A percentile compares a stretch with the other conserved stretches of the same genome.
phyloP scores from a whole-genome alignment of 2,113 vertebrate genomes.

The Platichthys flesus region DNA sequence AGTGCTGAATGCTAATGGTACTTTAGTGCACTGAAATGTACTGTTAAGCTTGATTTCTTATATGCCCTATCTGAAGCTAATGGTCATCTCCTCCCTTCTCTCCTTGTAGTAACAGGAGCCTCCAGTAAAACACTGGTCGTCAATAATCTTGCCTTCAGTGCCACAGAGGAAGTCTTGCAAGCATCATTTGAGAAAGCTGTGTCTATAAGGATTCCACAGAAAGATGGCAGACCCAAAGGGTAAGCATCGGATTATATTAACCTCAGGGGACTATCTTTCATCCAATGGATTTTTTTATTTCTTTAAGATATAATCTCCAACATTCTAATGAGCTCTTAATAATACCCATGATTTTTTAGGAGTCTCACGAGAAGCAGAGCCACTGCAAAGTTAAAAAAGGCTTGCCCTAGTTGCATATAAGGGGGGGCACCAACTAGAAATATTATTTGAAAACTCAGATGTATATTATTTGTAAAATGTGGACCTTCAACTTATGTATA shows the following conservation, averaged over 20 bases:
- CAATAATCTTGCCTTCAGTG: conserved; percentile 92
- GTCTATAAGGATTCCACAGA: conserved; percentile 90
- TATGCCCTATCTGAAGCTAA: too few relatives aligned
- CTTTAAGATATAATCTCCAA: neutral
- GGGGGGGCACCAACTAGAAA: conserved; percentile 48
- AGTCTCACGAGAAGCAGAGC: conserved; percentile 68
- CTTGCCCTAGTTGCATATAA: neutral
- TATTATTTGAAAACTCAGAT: neutral
- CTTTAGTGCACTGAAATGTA: too few relatives aligned
- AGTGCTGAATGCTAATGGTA: too few relatives aligned
- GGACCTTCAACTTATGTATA: neutral
- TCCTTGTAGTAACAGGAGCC: neutral
- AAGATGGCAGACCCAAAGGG: conserved; percentile 93
- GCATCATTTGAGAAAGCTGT: conserved; percentile 92
- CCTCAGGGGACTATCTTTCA: too few relatives aligned
- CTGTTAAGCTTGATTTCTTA: too few relatives aligned
- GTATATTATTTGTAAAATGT: neutral
- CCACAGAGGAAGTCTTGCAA: conserved; percentile 90
- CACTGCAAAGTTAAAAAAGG: conserved; percentile 39
- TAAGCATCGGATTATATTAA: conserved; percentile 55
- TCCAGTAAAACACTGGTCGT: conserved; percentile 88
- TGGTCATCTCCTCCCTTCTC: neutral
- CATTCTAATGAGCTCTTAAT: conserved; percentile 74
- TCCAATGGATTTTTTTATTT: neutral
- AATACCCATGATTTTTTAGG: conserved; percentile 59